These are phyloP conservation scores for Morus bassanus DNA, from an alignment of 2,797 vertebrate genomes.

Conservation along the genomic window DNA sequence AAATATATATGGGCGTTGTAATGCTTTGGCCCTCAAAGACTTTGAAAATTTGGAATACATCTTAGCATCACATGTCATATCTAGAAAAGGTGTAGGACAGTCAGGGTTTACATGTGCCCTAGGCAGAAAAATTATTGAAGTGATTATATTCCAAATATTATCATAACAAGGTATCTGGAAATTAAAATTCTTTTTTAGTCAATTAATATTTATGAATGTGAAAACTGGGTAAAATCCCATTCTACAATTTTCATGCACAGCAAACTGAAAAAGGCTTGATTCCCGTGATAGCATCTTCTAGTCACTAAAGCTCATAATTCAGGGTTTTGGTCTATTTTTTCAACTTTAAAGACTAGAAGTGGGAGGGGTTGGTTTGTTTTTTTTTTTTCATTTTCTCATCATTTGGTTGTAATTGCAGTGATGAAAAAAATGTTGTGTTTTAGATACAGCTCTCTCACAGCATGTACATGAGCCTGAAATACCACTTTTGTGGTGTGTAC, in stretches of 20 bases:
- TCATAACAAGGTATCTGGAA: constrained; percentile 53
- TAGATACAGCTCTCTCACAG: not conserved
- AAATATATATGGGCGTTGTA: not conserved
- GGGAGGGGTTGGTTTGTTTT: not conserved
- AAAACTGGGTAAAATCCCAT: constrained; percentile 6
- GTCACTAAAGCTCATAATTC: not conserved
- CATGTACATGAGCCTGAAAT: not conserved
- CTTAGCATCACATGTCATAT: constrained; percentile 30
- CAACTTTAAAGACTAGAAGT: not conserved
- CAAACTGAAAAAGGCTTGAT: constrained; percentile 1
- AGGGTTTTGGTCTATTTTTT: not conserved
- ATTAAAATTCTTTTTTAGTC: constrained; percentile 61
- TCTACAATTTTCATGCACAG: constrained; percentile 10
- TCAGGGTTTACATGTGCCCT: constrained; percentile 48
- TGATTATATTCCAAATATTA: constrained; percentile 62
- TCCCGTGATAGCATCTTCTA: not conserved
- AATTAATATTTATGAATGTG: constrained; percentile 59
- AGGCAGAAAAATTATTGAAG: constrained; percentile 51
- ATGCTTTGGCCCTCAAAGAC: not conserved
- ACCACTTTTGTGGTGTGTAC: not conserved
- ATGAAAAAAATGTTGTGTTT: not conserved
- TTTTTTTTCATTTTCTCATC: not conserved
- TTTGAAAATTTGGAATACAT: constrained; percentile 53
- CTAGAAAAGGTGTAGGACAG: constrained; percentile 41
- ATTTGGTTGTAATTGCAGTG: not conserved